Base-by-base conservation (phyloP, 2,888 invertebrate species). In the Tachina lurida region DNA sequence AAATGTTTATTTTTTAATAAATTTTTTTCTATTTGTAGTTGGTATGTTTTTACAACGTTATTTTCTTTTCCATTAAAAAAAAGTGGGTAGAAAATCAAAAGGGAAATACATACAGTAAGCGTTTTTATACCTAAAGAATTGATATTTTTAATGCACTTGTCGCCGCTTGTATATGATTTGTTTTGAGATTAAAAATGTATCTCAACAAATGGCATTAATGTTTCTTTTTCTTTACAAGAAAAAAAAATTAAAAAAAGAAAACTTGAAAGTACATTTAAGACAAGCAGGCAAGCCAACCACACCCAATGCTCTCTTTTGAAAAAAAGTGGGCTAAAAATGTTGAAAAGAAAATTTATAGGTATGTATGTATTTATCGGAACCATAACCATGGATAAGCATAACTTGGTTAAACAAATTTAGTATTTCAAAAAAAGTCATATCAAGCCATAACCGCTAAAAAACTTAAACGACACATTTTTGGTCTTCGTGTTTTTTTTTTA, bases 91-190 rank as follows among this genome's bases (percentile, higher is more conserved):
- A 58, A 81, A 62, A 68, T 81, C 58, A 52, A 74, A 81, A 68
- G 73, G 73, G 65, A 65, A 58, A 74, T 17, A 31, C 62, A 75
- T 13, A 10, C 41, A n/a, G 41, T 10, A 41, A n/a, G n/a, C 52
- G 17, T 73, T 19, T 67, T 76, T 12, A 47, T 17, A 80, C 19
- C 73, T 74, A 60, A 17, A 75, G 80, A 74, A 74, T 39, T 73
- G 41, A 60, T 60, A 62, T 70, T 39, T 80, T 41, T 77, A 71
- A 76, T 77, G 56, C 71, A 83, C 83, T 83, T 83, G 83, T 83
- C 83, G 52, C 52, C 49, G 77, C 54, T 77, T 73, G 65, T 52
- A 39, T 74, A 73, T 83, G 77, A 77, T 77, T 83, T 73, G 60
- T 83, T 73, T 58, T 62, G 22, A 63, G 70, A 77, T 68, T 81